Base-by-base conservation (phyloP, 2,113 vertebrate species). In the Aphyosemion australe region DNA sequence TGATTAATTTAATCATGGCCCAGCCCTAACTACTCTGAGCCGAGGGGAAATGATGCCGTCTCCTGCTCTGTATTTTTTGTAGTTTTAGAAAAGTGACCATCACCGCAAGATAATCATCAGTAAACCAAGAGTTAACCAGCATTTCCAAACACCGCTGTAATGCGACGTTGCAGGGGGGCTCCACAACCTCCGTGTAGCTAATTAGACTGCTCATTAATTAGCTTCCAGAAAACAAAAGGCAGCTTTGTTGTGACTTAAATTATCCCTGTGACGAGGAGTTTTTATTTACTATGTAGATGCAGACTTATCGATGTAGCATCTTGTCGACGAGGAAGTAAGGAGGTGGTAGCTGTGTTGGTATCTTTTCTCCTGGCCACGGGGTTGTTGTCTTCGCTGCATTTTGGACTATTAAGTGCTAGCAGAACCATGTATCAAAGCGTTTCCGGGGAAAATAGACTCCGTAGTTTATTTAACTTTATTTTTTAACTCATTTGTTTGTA, bases 131-230 rank as follows among this genome's bases (percentile, higher is more conserved):
- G 79, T 72, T 69, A 73, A 58, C 43, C 46, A 67, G 78, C 54
- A 32, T 78, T 76, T 66, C 43, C 65, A 71, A 69, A 74, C 61
- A 65, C 71, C 65, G 52, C 78, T 66, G 84, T 89, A 86, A 83
- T 89, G 87, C 90, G 86, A 80, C 88, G 88, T 74, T 84, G 66
- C 57, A 34, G 37, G 55, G 76, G 67, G 62, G 71, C 69, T 74
- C 48, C 80, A 65, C 70, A 63, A 92, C 84, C 53, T 79, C 84
- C 76, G 61, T 69, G 80, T 69, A 85, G 90, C 85, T 93, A 93
- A 93, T 93, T 92, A 92, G 88, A 72, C 78, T 67, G 74, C 65
- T 79, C 72, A 43, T 89, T 93, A 92, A 92, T 91, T 91, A 91
- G 86, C 81, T 67, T 60, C 58, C 78, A 69, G 51, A 42, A 62